Evolutionary conservation across 2,113 vertebrate species (phyloP), one percentile per base, ranked within the genome.

Genomic region (Nicator chloris): DNA sequence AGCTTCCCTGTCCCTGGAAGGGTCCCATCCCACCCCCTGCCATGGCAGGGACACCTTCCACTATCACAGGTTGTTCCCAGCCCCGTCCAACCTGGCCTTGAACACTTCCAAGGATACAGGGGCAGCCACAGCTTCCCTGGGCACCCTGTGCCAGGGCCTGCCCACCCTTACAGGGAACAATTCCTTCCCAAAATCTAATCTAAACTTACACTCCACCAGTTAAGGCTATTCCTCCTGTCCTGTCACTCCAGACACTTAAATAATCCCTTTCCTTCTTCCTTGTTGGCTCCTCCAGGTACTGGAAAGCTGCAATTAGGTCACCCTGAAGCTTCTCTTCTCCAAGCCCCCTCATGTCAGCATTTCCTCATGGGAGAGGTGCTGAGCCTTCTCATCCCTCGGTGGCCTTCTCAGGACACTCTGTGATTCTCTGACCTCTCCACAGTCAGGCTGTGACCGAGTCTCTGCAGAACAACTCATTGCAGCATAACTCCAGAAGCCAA

Each of bases 381-480:
- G 44, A 26, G 0, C 71, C 13, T 44, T 47, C 33, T 2, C 20
- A 11, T 11, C 35, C 31, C 4, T 3, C 1, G 11, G 12, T 13
- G 59, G 14, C 16, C 31, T 54, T 40, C 60, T 10, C 27, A 1
- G 37, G 27, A 4, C 10, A 7, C 2, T 18, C 63, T 8, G 54
- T 7, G 39, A 3, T 1, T 4, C 37, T 6, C 39, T 12, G 63
- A 3, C 4, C 54, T 3, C 33, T 21, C 22, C 72, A 5, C 22
- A 4, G 42, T 40, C 59, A 3, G 8, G 49, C 22, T 5, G 61
- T 15, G 45, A 10, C 33, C 7, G 0, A 44, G 37, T 6, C 49
- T 24, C 30, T 5, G 68, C 6, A 4, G 7, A 4, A 50, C 28
- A 31, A 0, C 3, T 4, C 12, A 22, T 3, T 16, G 9, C 77